Evolutionary conservation across 2,113 vertebrate species (phyloP), one percentile per base, ranked within the genome.

Genomic region (Pseudolaguvia tuberculata): DNA sequence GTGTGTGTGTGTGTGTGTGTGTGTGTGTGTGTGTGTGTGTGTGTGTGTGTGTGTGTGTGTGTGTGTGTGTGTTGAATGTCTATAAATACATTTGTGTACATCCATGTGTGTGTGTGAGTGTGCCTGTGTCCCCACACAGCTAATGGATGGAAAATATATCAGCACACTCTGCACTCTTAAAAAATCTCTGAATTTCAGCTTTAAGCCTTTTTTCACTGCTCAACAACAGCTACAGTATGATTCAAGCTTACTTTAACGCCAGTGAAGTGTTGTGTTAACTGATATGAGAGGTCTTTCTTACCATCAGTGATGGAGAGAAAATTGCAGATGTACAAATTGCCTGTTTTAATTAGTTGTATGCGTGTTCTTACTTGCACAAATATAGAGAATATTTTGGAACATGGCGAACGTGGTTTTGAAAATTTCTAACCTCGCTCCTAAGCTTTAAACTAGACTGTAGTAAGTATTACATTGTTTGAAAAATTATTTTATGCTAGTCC

Each of bases 141-240:
- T 82, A 82, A 82, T 82, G 82, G 79, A 81, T 71, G 84, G 82
- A 83, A 83, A 83, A 80, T 82, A 81, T 82, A 81, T 79, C 66
- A 42, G 66, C 79, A 78, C 71, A 73, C 77, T 78, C 51, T 27
- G 65, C 56, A 47, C 77, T 65, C 75, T 76, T 55, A 53, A 71
- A 76, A 77, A 78, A 53, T 65, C 35, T 61, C 76, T 76, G 70
- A 79, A 69, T 78, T 80, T 47, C 70, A 73, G 71, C 62, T 57
- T 47, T 66, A 73, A 67, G 79, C 78, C 59, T 61, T 84, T 80
- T 82, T 81, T 78, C 72, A 45, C 29, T 50, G 39, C 25, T 79
- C 61, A 69, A 75, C 72, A 74, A 77, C 65, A 81, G 42, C 71
- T 61, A 72, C 50, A 68, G 81, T 68, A 77, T 18, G 48, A 56